These are phyloP conservation scores for Phytoseiulus persimilis DNA, from an alignment of 2,888 invertebrate genomes.

Conservation along the genomic window DNA sequence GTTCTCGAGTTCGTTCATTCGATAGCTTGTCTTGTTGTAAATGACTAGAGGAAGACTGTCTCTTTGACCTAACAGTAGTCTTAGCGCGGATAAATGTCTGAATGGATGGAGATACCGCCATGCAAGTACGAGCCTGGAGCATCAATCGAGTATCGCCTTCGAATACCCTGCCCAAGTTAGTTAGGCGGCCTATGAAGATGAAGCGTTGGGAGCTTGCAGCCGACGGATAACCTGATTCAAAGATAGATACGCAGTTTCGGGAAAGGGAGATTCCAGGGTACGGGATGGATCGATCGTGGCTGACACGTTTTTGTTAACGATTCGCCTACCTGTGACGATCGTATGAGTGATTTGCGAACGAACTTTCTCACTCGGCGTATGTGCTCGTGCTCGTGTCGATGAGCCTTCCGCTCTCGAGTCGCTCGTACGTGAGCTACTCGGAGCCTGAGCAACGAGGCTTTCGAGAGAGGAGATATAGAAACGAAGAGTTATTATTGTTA, in stretches of 20 bases:
- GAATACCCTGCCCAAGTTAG: slow-evolving; percentile 31
- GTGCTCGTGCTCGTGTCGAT: too few relatives aligned
- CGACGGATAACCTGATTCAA: background rate
- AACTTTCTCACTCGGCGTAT: background rate
- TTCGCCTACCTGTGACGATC: background rate
- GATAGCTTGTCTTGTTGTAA: background rate
- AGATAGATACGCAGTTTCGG: background rate
- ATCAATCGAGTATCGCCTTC: slow-evolving; percentile 6
- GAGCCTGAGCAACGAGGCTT: too few relatives aligned
- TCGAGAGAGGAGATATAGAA: background rate
- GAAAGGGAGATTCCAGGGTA: background rate
- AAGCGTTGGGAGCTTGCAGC: slow-evolving; percentile 5
- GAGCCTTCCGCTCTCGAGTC: too few relatives aligned
- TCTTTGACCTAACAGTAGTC: background rate
- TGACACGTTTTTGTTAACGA: background rate
- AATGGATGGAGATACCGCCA: slow-evolving; percentile 19
- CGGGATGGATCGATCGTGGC: background rate
- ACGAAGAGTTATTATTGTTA: background rate
- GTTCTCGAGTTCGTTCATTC: background rate
- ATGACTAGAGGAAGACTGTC: background rate
- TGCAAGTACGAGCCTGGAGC: slow-evolving; percentile 38
- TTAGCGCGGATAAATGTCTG: background rate
- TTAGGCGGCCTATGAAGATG: background rate
- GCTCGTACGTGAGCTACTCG: too few relatives aligned
- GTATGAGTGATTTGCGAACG: background rate